Evolutionary conservation across 2,888 invertebrate species (phyloP).

Genomic region (Pyrocoelia pectoralis): DNA sequence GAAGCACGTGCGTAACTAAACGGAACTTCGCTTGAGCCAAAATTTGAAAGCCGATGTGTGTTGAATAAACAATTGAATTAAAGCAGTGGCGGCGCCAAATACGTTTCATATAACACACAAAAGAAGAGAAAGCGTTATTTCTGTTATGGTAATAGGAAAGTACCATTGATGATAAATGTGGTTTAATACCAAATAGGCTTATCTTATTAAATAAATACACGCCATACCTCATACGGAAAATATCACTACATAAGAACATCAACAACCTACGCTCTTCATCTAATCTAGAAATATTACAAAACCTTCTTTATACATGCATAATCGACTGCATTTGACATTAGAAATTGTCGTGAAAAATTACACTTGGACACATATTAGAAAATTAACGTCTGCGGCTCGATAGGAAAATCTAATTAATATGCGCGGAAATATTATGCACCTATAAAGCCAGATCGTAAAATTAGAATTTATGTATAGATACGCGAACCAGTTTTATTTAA

Average conservation of each 20-base stretch:
- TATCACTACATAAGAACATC: not conserved
- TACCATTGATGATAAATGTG: not conserved
- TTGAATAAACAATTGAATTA: not conserved
- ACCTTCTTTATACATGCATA: not conserved
- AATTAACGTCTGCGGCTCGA: too few species aligned
- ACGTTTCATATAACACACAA: not conserved
- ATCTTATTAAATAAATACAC: not conserved
- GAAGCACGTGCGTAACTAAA: too few species aligned
- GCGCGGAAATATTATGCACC: too few species aligned
- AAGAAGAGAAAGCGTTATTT: not conserved
- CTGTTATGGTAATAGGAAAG: conserved; percentile 3
- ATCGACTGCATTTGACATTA: conserved; percentile 17
- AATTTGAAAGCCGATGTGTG: too few species aligned
- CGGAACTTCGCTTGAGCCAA: too few species aligned
- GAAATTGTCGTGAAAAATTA: conserved; percentile 28
- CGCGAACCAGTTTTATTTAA: too few species aligned
- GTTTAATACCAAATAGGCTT: not conserved
- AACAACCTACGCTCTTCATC: not conserved
- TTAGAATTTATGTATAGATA: too few species aligned
- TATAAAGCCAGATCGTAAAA: too few species aligned
- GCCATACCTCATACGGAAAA: not conserved
- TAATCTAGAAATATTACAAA: conserved; percentile 1
- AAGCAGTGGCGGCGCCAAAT: too few species aligned
- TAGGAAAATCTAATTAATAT: too few species aligned
- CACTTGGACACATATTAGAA: not conserved